Evolutionary conservation across 2,113 vertebrate genomes (phyloP).

Genomic region (Anoura caudifer): DNA sequence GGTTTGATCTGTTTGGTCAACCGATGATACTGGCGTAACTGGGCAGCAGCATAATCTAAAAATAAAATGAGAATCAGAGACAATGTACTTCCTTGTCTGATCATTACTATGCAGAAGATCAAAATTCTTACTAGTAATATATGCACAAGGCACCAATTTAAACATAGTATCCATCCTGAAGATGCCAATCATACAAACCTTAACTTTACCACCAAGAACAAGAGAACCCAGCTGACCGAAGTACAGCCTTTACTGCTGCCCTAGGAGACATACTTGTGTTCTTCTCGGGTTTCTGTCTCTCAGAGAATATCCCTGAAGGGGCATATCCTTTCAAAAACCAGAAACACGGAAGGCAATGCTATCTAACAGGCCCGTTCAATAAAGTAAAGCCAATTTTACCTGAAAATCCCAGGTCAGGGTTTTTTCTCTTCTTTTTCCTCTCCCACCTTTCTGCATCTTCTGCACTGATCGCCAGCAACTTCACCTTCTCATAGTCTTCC

Average conservation of each 20-base stretch:
- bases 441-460: conserved; percentile 96
- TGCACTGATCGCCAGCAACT: conserved; percentile 93
- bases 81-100: neutral
- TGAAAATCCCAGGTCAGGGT: conserved; percentile 96
- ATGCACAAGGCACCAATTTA: neutral
- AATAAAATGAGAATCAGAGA: neutral
- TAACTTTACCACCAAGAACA: neutral
- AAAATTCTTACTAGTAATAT: neutral
- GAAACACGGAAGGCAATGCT: neutral
- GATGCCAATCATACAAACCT: neutral
- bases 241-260: neutral
- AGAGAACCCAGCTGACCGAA: neutral
- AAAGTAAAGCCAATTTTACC: conserved; percentile 76
- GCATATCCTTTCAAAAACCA: neutral
- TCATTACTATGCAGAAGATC: neutral
- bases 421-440: conserved; percentile 93
- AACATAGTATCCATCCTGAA: neutral
- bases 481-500: conserved; percentile 92
- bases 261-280: neutral
- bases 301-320: neutral
- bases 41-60: conserved; percentile 94
- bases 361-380: neutral
- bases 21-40: conserved; percentile 95
- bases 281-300: neutral
- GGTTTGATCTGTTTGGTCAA: conserved; percentile 95